These are phyloP conservation scores for Ophion ventricosus DNA, from an alignment of 2,888 invertebrate genomes.

Conservation along the genomic window DNA sequence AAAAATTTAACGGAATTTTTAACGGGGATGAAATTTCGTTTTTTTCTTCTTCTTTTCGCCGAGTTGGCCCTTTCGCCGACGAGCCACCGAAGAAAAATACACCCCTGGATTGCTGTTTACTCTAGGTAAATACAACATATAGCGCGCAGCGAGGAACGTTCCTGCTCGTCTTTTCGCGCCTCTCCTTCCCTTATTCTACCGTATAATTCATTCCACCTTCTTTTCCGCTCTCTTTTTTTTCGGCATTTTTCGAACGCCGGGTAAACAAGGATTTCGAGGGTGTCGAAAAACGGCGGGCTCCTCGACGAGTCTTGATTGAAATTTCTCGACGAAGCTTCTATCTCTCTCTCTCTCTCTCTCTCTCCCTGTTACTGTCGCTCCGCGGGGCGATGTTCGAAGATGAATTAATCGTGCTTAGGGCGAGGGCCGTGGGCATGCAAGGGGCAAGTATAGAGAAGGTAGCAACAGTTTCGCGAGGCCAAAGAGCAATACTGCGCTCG, in stretches of 20 bases:
- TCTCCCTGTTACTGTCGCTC: neutral
- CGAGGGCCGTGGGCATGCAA: constrained; percentile 63
- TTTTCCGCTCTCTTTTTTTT: neutral
- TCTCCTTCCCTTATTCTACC: constrained; percentile 14
- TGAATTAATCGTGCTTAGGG: constrained; percentile 63
- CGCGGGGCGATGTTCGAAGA: constrained; percentile 19
- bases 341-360: neutral
- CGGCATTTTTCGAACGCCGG: constrained; percentile 1
- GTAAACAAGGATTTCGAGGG: neutral
- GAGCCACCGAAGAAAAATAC: constrained; percentile 61
- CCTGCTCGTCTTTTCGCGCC: constrained; percentile 39
- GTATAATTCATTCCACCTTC: neutral
- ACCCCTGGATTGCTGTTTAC: constrained; percentile 69
- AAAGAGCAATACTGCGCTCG: constrained; percentile 81
- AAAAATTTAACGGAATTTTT: constrained; percentile 36
- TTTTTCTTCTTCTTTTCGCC: constrained; percentile 31
- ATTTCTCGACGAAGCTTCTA: neutral
- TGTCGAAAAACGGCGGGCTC: neutral
- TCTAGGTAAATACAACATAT: constrained; percentile 67
- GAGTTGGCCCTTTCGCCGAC: constrained; percentile 39
- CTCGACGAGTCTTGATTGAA: neutral
- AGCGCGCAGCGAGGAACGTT: constrained; percentile 58
- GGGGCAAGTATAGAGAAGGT: constrained; percentile 11
- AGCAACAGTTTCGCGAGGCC: constrained; percentile 77
- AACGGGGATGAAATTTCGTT: constrained; percentile 62